Percentiles rank a stretch among this genome's conserved stretches.
phyloP scores from a whole-genome alignment of 2,113 vertebrate species.

The Antechinus stuartii region DNA sequence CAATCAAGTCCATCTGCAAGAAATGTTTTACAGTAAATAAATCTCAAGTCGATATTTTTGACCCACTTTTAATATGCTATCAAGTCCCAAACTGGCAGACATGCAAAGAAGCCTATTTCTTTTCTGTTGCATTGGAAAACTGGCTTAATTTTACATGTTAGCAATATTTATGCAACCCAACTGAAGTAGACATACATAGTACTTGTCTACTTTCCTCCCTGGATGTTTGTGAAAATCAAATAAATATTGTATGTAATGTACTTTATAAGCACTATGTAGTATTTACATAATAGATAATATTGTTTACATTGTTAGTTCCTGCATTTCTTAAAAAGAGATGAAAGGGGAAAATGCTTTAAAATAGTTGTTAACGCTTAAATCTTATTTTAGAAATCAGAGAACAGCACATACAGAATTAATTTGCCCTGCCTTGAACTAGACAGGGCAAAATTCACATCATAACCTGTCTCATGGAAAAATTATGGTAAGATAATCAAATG shows the following conservation, averaged over 20 bases:
- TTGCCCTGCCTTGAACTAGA: not conserved
- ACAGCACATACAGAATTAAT: not conserved
- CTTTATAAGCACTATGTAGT: not conserved
- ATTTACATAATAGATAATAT: not conserved
- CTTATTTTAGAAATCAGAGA: not conserved
- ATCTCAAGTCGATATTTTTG: not conserved
- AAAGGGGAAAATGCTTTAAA: not conserved
- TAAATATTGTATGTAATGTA: not conserved
- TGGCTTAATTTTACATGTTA: not conserved
- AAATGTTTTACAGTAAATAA: slow-evolving; percentile 58
- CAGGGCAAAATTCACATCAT: not conserved
- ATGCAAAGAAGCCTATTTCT: not conserved
- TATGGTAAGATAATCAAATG: not conserved
- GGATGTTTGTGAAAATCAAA: not conserved
- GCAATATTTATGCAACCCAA: not conserved
- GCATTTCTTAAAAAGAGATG: not conserved
- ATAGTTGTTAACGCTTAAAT: not conserved
- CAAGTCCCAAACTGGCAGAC: not conserved
- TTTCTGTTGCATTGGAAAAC: not conserved
- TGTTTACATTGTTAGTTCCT: not conserved
- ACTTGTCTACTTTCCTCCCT: not conserved
- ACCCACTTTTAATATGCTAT: not conserved
- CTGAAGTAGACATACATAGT: not conserved
- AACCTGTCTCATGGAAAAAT: not conserved
- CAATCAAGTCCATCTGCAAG: slow-evolving; percentile 93